A percentile compares a stretch with the other conserved stretches of the same genome.
phyloP scores from a whole-genome alignment of 2,797 vertebrate species.

The Syncerus caffer region DNA sequence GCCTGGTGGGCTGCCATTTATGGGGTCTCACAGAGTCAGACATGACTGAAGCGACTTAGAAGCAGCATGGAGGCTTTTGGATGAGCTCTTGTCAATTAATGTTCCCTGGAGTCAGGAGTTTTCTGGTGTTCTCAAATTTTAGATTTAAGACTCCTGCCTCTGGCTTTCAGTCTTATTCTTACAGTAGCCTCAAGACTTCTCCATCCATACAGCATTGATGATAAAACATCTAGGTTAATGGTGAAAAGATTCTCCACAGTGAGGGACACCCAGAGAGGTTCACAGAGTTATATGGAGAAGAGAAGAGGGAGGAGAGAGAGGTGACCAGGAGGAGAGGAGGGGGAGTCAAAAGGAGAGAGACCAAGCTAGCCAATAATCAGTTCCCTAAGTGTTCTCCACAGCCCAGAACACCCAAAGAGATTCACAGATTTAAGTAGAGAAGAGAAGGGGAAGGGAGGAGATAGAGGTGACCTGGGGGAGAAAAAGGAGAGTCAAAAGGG shows the following conservation, averaged over 20 bases:
- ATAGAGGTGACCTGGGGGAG: not conserved
- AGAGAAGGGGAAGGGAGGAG: not conserved
- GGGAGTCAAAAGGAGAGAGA: not conserved
- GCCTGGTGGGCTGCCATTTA: too few relatives aligned
- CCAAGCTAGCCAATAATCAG: rapidly evolving
- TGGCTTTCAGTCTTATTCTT: not conserved
- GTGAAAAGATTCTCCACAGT: not conserved
- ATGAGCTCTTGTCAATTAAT: not conserved
- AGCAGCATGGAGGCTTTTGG: not conserved
- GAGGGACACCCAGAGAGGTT: too few relatives aligned
- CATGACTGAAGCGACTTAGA: too few relatives aligned
- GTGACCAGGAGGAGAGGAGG: not conserved
- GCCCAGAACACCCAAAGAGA: rapidly evolving
- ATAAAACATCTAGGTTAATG: not conserved
- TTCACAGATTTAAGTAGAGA: not conserved
- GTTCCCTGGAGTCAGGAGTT: not conserved
- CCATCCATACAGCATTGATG: not conserved
- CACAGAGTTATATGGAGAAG: too few relatives aligned
- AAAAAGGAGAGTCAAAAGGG: not conserved
- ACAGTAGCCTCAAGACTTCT: not conserved
- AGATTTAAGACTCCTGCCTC: not conserved
- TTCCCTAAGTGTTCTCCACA: not conserved
- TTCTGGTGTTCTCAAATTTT: not conserved
- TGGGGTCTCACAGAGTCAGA: too few relatives aligned
- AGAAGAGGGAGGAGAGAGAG: not conserved